Evolutionary conservation across 2,797 vertebrate genomes (phyloP).

Genomic region (Hydrolagus colliei): DNA sequence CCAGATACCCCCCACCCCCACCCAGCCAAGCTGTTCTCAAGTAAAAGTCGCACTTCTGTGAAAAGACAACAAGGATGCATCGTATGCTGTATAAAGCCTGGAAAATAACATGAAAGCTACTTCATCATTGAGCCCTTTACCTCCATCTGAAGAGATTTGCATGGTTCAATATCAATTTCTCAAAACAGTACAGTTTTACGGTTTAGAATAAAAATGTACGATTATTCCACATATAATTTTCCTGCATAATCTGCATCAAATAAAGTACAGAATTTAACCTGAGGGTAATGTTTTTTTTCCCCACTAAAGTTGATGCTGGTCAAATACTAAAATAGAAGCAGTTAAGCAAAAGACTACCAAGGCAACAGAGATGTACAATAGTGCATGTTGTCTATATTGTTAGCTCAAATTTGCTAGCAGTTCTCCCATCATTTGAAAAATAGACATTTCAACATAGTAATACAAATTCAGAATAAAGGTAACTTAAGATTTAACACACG

Average conservation of each 20-base stretch:
- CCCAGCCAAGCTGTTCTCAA: not conserved
- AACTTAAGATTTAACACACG: constrained; percentile 18
- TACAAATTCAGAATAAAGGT: constrained; percentile 24
- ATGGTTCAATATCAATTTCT: not conserved
- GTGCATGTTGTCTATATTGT: constrained; percentile 15
- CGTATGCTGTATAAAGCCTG: not conserved
- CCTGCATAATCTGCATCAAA: constrained; percentile 10
- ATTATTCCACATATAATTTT: not conserved
- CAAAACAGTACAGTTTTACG: constrained; percentile 15
- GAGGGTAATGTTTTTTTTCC: not conserved
- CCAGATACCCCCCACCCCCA: not conserved
- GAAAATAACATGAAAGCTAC: constrained; percentile 2
- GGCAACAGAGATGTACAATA: constrained; percentile 10
- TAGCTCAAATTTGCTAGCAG: not conserved
- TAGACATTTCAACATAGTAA: constrained; percentile 5
- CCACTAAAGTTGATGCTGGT: not conserved
- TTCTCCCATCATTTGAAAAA: constrained; percentile 21
- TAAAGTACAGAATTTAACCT: constrained; percentile 2
- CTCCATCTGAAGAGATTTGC: not conserved
- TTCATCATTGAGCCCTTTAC: constrained; percentile 9
- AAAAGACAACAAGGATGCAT: constrained; percentile 15
- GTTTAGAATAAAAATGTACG: not conserved
- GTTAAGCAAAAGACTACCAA: constrained; percentile 11
- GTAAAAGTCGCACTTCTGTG: not conserved
- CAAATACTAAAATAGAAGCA: constrained; percentile 3